These are phyloP conservation scores for Diarsia dahlii DNA, from an alignment of 2,888 invertebrate genomes.

Conservation along the genomic window DNA sequence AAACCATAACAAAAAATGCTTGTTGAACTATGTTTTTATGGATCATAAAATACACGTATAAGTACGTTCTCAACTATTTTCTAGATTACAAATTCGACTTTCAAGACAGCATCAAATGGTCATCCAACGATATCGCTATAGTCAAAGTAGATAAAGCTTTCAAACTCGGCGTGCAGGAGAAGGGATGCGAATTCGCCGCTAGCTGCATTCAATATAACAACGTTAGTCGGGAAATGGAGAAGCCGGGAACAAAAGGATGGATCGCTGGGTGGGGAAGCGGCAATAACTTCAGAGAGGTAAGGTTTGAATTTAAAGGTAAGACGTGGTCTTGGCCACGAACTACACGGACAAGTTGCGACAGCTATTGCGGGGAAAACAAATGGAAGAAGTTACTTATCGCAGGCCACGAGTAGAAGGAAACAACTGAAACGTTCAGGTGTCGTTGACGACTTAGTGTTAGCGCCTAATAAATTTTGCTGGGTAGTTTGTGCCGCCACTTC, in stretches of 20 bases:
- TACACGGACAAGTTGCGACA: not conserved
- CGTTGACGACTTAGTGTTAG: not conserved
- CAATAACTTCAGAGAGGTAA: constrained; percentile 86
- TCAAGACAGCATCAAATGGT: constrained; percentile 89
- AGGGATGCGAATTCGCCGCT: constrained; percentile 82
- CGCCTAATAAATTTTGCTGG: not conserved
- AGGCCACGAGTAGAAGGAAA: not conserved
- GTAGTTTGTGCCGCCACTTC: too few species aligned
- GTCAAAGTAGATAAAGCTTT: constrained; percentile 86
- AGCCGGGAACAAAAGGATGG: constrained; percentile 84
- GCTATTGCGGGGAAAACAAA: not conserved
- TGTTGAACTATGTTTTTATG: not conserved
- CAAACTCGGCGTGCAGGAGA: constrained; percentile 82
- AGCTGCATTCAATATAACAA: constrained; percentile 83
- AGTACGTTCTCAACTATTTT: constrained; percentile 11
- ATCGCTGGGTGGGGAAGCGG: constrained; percentile 88
- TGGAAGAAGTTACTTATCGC: not conserved
- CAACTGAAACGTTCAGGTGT: not conserved
- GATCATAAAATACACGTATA: not conserved
- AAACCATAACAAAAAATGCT: not conserved
- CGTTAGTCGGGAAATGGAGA: constrained; percentile 84
- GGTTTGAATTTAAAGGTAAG: not conserved
- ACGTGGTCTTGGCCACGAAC: not conserved
- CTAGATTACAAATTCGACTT: constrained; percentile 88
- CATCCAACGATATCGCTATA: constrained; percentile 87